Base-by-base conservation (phyloP, 1,140 invertebrate genomes). In the Anastrepha ludens region DNA sequence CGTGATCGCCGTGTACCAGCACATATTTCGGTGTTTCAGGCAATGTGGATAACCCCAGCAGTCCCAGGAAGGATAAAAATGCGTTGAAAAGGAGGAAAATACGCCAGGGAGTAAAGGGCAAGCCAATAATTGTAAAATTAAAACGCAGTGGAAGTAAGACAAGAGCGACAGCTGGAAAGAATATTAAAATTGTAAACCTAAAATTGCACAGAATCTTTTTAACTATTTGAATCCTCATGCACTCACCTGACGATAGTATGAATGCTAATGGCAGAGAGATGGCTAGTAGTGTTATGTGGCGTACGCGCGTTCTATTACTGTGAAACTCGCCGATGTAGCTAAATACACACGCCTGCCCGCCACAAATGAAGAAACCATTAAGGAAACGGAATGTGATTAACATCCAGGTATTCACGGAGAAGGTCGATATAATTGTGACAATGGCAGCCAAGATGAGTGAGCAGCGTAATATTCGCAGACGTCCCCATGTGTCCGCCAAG, bases 1-100 rank as follows among this genome's bases (percentile, higher is more conserved):
- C 93, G 11, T 93, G 90, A 88, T 93, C 94, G 87, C 96, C 96
- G 91, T 95, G 94, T 0, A 95, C 94, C 6, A 97, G 91, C 13
- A 96, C 93, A 91, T 96, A 98, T 90, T 97, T 97, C 0, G 97
- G 97, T 88, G 96, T 97, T 91, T 98, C 97, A 0, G 96, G 96
- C 7, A 96, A 93, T 9, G 94, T 92, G 7, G 95, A 94, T 0
- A 95, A 90, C 85, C 95, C 93, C 0, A 95, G 20, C 1, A 94
- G 90, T 0, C 94, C 94, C 3, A 94, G 81, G 39, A 96, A 88
- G 50, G 95, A 94, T 1, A 96, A 94, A 0, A 95, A 60, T 0
- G 94, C 94, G 17, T 95, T 94, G 1, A 95, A 87, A 0, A 95
- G 93, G 0, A 96, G 90, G 70, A 95, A 95, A 2, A 96, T 87